Conservation (phyloP, 2,113 vertebrate species). For the Silurus meridionalis region DNA sequence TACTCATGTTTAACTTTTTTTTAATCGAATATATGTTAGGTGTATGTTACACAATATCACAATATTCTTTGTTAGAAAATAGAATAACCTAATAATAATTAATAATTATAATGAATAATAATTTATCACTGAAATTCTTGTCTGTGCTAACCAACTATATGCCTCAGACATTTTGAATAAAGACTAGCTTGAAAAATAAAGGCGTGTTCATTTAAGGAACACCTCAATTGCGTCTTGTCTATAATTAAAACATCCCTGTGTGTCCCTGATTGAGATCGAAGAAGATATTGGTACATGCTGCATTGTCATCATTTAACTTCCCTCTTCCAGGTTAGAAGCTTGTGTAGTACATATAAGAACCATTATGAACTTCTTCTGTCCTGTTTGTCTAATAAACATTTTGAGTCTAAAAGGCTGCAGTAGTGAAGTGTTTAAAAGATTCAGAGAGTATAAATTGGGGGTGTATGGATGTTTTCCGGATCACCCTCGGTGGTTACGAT, state of each 20-base stretch:
- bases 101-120: neutral
- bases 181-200: neutral
- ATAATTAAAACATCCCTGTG: neutral
- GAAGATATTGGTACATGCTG: neutral
- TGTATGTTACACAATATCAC: neutral
- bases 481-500: constrained; percentile 40
- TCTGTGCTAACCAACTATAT: neutral
- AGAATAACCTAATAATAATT: no score
- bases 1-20: neutral
- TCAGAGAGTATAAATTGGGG: constrained; percentile 27
- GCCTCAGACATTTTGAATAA: neutral
- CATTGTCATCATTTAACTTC: neutral
- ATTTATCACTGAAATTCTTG: neutral
- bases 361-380: neutral
- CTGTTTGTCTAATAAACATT: neutral
- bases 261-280: neutral
- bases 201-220: neutral
- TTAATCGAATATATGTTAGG: neutral
- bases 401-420: constrained; percentile 21
- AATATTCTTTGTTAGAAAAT: neutral
- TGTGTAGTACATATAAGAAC: neutral
- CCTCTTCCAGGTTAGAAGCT: neutral
- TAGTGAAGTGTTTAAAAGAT: constrained; percentile 12
- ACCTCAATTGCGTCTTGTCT: neutral
- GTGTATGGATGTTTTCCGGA: constrained; percentile 33